A percentile compares a stretch with the other conserved stretches of the same genome.
Evolutionary conservation across 2,113 vertebrate genomes (phyloP).

Genomic region (Patagioenas fasciata): DNA sequence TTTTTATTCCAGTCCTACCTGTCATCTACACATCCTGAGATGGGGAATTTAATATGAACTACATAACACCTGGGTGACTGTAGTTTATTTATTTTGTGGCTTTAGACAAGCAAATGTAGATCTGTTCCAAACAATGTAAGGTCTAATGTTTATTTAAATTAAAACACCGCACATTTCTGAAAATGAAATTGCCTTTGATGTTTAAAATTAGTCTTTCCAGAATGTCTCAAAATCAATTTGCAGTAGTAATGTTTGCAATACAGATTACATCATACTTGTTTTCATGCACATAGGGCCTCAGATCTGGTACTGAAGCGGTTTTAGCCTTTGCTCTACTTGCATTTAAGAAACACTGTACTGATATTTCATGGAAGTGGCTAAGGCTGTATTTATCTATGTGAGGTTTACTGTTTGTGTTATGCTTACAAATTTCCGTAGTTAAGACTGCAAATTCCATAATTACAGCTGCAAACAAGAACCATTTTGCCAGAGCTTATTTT

Average conservation of each 20-base stretch:
- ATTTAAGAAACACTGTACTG: neutral
- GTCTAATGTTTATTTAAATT: neutral
- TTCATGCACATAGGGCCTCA: neutral
- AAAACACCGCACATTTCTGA: neutral
- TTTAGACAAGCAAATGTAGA: neutral
- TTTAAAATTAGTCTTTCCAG: neutral
- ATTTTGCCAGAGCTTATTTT: neutral
- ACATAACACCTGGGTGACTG: neutral
- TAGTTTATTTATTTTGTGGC: neutral
- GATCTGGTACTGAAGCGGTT: neutral
- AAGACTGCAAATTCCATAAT: neutral
- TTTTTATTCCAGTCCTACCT: neutral
- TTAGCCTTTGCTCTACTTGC: neutral
- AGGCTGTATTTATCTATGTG: neutral
- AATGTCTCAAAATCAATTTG: neutral
- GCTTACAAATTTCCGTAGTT: neutral
- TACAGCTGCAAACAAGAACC: neutral
- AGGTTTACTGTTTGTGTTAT: neutral
- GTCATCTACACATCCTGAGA: neutral
- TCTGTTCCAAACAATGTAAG: neutral
- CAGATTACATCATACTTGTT: neutral
- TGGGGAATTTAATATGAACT: neutral
- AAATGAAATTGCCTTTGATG: neutral
- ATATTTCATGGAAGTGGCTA: neutral
- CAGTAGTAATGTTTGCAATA: neutral